A percentile compares a stretch with the other conserved stretches of the same genome.
Conservation (phyloP, 2,888 invertebrate genomes). For the Oligia latruncula region DNA sequence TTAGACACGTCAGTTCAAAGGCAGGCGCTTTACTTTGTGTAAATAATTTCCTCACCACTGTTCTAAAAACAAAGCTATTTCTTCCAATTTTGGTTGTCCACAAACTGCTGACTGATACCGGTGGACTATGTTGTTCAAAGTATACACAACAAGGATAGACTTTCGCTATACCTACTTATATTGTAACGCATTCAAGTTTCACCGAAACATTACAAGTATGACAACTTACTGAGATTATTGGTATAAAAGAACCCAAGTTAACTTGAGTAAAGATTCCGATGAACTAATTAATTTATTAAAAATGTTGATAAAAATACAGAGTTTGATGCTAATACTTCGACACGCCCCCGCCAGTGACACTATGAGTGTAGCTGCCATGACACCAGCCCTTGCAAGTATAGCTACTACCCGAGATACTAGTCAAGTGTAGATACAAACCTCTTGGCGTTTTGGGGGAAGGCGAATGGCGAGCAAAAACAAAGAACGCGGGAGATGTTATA, state of each 20-base stretch:
- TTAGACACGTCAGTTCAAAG: too few relatives aligned
- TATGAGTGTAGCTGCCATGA: not conserved
- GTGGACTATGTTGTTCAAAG: not conserved
- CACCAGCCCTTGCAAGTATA: not conserved
- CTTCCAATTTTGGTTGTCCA: too few relatives aligned
- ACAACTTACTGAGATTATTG: too few relatives aligned
- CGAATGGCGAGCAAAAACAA: not conserved
- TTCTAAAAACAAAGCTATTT: too few relatives aligned
- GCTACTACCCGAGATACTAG: not conserved
- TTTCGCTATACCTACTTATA: not conserved
- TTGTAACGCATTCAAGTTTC: not conserved
- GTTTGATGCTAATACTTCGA: not conserved
- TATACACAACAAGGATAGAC: not conserved
- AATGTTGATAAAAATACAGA: not conserved
- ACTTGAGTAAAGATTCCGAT: not conserved
- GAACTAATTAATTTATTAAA: not conserved
- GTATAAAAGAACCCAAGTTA: too few relatives aligned
- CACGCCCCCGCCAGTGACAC: not conserved
- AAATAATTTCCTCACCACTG: too few relatives aligned
- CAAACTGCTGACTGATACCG: not conserved
- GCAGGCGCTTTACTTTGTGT: too few relatives aligned
- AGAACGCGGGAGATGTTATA: too few relatives aligned
- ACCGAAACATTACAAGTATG: too few relatives aligned
- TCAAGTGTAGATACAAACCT: too few relatives aligned
- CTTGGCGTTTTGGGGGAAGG: not conserved